phyloP scores from a whole-genome alignment of 2,797 vertebrate species.

The Tokudaia muenninki region DNA sequence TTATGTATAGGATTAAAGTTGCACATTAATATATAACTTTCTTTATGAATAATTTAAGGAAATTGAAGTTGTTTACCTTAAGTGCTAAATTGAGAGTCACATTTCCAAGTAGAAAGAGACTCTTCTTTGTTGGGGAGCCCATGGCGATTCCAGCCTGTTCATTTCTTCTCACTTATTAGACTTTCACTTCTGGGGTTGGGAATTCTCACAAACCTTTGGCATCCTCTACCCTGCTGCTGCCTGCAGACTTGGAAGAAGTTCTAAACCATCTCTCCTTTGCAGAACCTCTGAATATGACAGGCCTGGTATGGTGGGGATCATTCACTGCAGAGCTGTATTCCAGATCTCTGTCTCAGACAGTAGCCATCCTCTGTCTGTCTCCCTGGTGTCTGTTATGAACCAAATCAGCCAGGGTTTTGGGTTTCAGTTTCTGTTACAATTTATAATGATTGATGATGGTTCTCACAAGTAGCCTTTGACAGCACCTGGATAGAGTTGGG shows the following conservation, averaged over 20 bases:
- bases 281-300: constrained; percentile 49
- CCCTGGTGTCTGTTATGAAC: not conserved
- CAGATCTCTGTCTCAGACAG: constrained; percentile 31
- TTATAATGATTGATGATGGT: constrained; percentile 13
- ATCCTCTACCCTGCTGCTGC: constrained; percentile 67
- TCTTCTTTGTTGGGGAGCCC: not conserved
- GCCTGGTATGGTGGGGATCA: not conserved
- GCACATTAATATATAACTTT: not conserved
- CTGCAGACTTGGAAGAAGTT: constrained; percentile 80
- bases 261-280: constrained; percentile 72
- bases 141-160: not conserved
- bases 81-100: constrained; percentile 18
- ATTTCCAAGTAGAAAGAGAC: not conserved
- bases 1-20: not conserved
- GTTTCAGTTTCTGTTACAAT: not conserved
- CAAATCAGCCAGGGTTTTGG: constrained; percentile 19
- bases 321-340: constrained; percentile 45
- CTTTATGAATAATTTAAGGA: constrained; percentile 45
- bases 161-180: not conserved
- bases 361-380: not conserved
- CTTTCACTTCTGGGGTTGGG: constrained; percentile 67
- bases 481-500: constrained; percentile 74
- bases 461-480: constrained; percentile 61
- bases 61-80: constrained; percentile 2
- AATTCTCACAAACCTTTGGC: constrained; percentile 74